phyloP scores from a whole-genome alignment of 2,888 invertebrate species.

The Prenolepis imparis region DNA sequence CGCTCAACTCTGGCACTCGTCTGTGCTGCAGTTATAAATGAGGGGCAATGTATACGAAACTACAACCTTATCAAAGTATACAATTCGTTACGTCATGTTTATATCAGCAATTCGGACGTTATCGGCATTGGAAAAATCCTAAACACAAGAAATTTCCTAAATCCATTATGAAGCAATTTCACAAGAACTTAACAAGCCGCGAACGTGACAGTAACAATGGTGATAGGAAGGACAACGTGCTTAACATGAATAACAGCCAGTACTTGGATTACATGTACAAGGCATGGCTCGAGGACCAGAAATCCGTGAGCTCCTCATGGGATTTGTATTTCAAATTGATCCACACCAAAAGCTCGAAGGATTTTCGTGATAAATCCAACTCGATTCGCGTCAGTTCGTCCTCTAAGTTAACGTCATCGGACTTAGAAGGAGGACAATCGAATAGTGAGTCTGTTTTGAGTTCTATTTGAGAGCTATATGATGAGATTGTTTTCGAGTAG shows the following conservation, averaged over 20 bases:
- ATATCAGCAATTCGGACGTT: neutral
- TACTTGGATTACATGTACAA: slow-evolving; percentile 82
- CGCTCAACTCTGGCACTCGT: neutral
- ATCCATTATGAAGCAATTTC: neutral
- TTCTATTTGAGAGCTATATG: neutral
- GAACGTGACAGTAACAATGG: slow-evolving; percentile 26
- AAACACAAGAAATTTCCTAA: neutral
- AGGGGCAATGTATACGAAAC: slow-evolving; percentile 66
- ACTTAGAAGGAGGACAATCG: slow-evolving; percentile 15
- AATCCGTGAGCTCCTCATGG: slow-evolving; percentile 79
- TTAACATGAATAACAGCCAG: slow-evolving; percentile 77
- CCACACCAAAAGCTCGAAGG: slow-evolving; percentile 18
- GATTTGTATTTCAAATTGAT: slow-evolving; percentile 75
- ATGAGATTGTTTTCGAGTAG: neutral
- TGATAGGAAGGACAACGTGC: slow-evolving; percentile 59
- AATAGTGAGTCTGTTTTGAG: slow-evolving; percentile 19
- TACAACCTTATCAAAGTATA: slow-evolving; percentile 39
- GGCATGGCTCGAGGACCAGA: slow-evolving; percentile 77
- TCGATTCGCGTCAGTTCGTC: slow-evolving; percentile 11
- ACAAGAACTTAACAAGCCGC: slow-evolving; percentile 13
- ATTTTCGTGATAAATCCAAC: neutral
- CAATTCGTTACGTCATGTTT: neutral
- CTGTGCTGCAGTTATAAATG: slow-evolving; percentile 10
- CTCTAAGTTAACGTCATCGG: neutral
- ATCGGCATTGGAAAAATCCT: neutral